phyloP scores from a whole-genome alignment of 2,888 invertebrate genomes.

The Ormyrus nitidulus region DNA sequence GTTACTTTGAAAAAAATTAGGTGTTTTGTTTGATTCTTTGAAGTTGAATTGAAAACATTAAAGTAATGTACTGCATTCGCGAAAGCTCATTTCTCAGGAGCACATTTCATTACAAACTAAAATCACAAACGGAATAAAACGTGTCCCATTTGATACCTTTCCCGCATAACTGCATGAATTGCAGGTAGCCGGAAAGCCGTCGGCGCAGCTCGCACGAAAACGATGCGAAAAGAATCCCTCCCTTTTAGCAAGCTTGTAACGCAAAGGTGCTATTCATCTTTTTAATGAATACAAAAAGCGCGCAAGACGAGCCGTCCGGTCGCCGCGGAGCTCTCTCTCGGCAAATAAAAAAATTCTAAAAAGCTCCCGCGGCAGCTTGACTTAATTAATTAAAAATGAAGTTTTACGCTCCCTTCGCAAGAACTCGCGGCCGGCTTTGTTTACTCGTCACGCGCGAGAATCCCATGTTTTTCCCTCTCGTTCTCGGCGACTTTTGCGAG shows the following conservation, averaged over 20 bases:
- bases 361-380: conserved; percentile 9
- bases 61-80: too few relatives aligned
- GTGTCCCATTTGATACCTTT: not conserved
- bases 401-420: conserved; percentile 21
- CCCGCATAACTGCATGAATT: too few relatives aligned
- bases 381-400: conserved; percentile 49
- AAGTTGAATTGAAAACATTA: too few relatives aligned
- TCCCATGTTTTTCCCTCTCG: conserved; percentile 2
- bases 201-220: not conserved
- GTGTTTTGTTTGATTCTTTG: too few relatives aligned
- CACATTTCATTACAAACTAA: too few relatives aligned
- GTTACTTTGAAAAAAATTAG: too few relatives aligned
- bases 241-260: conserved; percentile 1
- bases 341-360: conserved; percentile 23
- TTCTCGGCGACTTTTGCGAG: not conserved
- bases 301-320: not conserved
- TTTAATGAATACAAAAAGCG: conserved; percentile 29
- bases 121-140: not conserved
- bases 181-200: too few relatives aligned
- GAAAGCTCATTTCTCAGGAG: too few relatives aligned
- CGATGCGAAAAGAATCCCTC: not conserved
- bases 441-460: conserved; percentile 22
- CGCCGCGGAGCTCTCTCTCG: not conserved
- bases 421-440: conserved; percentile 19
- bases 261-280: conserved; percentile 28